These are phyloP conservation scores for Spilarctia lutea DNA, from an alignment of 2,888 invertebrate genomes.

Conservation along the genomic window DNA sequence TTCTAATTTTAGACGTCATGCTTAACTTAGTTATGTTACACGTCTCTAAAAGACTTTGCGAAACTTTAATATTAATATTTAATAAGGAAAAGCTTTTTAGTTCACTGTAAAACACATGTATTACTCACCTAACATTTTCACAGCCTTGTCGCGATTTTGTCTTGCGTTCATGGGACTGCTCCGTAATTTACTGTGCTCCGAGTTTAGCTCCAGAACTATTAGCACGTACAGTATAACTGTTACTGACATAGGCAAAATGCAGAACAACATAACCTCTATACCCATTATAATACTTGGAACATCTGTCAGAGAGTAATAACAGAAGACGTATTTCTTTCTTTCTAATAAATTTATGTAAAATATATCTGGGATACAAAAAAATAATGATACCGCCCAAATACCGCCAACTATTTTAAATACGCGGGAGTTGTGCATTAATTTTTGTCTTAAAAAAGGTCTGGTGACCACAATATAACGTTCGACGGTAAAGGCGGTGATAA, in stretches of 20 bases:
- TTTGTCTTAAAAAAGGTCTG: constrained; percentile 93
- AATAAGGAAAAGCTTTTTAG: not conserved
- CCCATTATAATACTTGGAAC: constrained; percentile 73
- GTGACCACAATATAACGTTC: constrained; percentile 95
- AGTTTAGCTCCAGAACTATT: constrained; percentile 90
- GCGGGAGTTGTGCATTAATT: constrained; percentile 91
- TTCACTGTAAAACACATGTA: not conserved
- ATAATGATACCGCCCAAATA: constrained; percentile 92
- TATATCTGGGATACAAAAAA: constrained; percentile 90
- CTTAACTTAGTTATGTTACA: not conserved
- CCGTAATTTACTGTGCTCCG: constrained; percentile 84
- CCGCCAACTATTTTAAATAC: constrained; percentile 90
- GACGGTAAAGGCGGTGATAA: constrained; percentile 94
- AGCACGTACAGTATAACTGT: constrained; percentile 93
- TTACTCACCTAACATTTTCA: constrained; percentile 92
- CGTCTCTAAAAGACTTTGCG: not conserved
- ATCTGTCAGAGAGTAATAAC: constrained; percentile 69
- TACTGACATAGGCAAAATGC: constrained; percentile 93
- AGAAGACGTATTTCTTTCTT: constrained; percentile 71
- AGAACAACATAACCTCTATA: constrained; percentile 92
- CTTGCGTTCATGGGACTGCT: constrained; percentile 78
- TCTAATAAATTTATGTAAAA: constrained; percentile 73
- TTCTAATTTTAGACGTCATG: not conserved
- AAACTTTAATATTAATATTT: too few species aligned
- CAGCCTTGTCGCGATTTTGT: constrained; percentile 86